These are phyloP conservation scores for Drosophila longiperda DNA, from an alignment of 2,888 invertebrate species.

Conservation along the genomic window DNA sequence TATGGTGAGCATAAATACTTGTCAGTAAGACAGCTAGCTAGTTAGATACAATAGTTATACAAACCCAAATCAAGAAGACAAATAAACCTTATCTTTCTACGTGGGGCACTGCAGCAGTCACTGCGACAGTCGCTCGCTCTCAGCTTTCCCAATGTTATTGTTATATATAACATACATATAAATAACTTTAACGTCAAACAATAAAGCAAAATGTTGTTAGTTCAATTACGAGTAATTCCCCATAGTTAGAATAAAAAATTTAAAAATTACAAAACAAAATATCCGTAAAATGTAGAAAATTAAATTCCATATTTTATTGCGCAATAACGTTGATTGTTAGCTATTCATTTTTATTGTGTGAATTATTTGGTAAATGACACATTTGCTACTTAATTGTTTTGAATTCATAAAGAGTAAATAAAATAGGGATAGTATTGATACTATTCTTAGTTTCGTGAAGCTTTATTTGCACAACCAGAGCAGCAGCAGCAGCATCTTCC, in stretches of 20 bases:
- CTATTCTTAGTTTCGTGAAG: conserved; percentile 5
- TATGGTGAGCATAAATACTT: conserved; percentile 78
- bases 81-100: conserved; percentile 70
- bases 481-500: not conserved
- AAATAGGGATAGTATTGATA: conserved; percentile 1
- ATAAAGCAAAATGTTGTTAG: not conserved
- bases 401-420: not conserved
- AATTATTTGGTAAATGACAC: not conserved
- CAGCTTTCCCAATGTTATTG: not conserved
- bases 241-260: not conserved
- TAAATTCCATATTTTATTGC: not conserved
- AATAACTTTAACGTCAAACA: conserved; percentile 7
- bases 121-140: conserved; percentile 55
- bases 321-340: not conserved
- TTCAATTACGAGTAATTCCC: not conserved
- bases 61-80: conserved; percentile 11
- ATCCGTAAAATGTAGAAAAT: not conserved
- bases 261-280: not conserved
- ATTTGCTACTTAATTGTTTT: not conserved
- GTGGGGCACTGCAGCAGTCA: conserved; percentile 58
- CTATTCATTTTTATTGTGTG: not conserved
- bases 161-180: conserved; percentile 7
- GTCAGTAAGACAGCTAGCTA: conserved; percentile 17
- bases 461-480: conserved; percentile 8
- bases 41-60: conserved; percentile 32